Percentiles rank a stretch among this genome's conserved stretches.
Evolutionary conservation across 2,113 vertebrate genomes (phyloP).

Genomic region (Sylvia atricapilla): DNA sequence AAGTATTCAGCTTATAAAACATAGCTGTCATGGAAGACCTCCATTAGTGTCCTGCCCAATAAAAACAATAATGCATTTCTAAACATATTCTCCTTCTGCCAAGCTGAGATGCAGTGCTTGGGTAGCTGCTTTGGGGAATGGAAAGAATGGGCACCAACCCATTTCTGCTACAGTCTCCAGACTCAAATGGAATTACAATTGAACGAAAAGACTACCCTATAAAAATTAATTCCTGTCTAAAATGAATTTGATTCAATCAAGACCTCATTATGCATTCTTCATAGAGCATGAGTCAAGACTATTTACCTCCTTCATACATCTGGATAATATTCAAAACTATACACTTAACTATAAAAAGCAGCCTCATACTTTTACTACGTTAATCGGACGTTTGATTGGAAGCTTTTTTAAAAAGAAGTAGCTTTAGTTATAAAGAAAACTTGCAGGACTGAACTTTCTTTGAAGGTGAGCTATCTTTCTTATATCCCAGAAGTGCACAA

Average conservation of each 20-base stretch:
- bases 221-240: conserved; percentile 78
- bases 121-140: conserved; percentile 51
- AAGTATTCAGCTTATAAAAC: conserved; percentile 79
- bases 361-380: conserved; percentile 51
- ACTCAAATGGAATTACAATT: conserved; percentile 80
- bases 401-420: background rate
- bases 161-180: conserved; percentile 70
- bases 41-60: conserved; percentile 82
- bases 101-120: conserved; percentile 45
- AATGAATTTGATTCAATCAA: conserved; percentile 78
- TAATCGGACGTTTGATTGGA: background rate
- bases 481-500: background rate
- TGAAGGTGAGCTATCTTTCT: background rate
- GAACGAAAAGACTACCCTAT: conserved; percentile 72
- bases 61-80: conserved; percentile 81
- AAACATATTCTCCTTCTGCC: conserved; percentile 62
- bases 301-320: conserved; percentile 72
- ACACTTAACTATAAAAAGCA: conserved; percentile 65
- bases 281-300: conserved; percentile 65
- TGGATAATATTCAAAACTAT: conserved; percentile 59
- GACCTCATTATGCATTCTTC: conserved; percentile 71
- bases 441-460: background rate
- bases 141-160: conserved; percentile 61
- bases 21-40: conserved; percentile 73
- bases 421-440: background rate